Conservation (phyloP, 1,140 invertebrate species). For the Cyclargus thomasi region DNA sequence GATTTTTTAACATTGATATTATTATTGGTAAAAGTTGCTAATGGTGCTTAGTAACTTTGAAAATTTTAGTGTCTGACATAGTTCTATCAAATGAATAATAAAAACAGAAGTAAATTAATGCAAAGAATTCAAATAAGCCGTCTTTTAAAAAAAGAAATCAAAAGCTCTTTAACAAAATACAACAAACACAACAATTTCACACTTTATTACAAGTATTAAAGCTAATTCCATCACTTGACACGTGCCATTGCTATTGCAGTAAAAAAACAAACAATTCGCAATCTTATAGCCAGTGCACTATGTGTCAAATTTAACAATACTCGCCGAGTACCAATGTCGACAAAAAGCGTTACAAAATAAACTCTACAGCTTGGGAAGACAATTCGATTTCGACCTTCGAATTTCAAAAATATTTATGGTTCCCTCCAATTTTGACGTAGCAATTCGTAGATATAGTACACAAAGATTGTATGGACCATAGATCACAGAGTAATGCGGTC, state of each 20-base stretch:
- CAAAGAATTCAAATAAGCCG: no score
- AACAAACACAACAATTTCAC: constrained; percentile 73
- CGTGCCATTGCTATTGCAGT: constrained; percentile 69
- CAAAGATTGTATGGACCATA: constrained; percentile 59
- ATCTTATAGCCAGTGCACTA: constrained; percentile 25
- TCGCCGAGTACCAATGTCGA: constrained; percentile 4
- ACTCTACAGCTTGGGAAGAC: background rate
- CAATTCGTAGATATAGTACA: constrained; percentile 65
- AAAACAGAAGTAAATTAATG: no score
- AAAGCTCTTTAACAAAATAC: constrained; percentile 66
- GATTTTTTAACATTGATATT: no score
- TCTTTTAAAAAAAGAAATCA: constrained; percentile 31
- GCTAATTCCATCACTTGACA: constrained; percentile 70
- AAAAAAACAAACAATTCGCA: constrained; percentile 43
- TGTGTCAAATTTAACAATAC: constrained; percentile 4
- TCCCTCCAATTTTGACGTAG: constrained; percentile 57
- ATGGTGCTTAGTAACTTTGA: no score
- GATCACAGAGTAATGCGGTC: constrained; percentile 73
- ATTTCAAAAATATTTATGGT: constrained; percentile 11
- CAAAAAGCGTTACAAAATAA: constrained; percentile 17
- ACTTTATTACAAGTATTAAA: constrained; percentile 75
- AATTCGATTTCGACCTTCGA: background rate
- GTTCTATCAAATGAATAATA: no score
- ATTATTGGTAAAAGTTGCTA: no score
- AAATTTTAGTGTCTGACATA: no score